A percentile compares a stretch with the other conserved stretches of the same genome.
These are phyloP conservation scores for Eulemur macaco DNA, from an alignment of 2,113 vertebrate species.

Conservation along the genomic window DNA sequence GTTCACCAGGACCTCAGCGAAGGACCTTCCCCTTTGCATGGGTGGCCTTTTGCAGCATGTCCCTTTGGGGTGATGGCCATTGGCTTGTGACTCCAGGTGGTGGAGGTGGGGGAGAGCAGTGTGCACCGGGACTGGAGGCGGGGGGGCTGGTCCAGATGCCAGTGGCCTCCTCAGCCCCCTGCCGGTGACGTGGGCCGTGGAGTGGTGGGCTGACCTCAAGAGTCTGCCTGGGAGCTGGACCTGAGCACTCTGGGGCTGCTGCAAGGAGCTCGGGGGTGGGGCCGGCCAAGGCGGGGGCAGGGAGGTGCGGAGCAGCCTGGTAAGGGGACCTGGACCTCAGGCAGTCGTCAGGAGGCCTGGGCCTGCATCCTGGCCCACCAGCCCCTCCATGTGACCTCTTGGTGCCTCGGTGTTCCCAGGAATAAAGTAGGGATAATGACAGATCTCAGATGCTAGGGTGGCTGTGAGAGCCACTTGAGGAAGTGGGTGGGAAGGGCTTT, in stretches of 20 bases:
- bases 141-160: not conserved
- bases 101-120: not conserved
- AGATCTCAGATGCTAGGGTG: not conserved
- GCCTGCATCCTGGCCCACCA: not conserved
- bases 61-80: not conserved
- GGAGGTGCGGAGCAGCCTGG: not conserved
- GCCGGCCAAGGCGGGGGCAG: accelerated
- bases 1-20: not conserved
- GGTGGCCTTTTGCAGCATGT: not conserved
- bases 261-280: not conserved
- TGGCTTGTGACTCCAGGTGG: not conserved
- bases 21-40: not conserved
- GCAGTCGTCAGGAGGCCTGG: not conserved
- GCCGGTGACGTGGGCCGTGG: not conserved
- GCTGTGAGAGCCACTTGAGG: not conserved
- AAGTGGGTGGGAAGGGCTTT: not conserved
- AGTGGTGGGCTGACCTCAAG: too few relatives aligned
- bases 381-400: not conserved
- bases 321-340: not conserved
- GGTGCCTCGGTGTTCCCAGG: not conserved
- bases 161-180: not conserved
- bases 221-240: accelerated
- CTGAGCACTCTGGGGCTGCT: not conserved
- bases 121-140: not conserved
- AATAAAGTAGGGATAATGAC: not conserved